phyloP scores from a whole-genome alignment of 2,888 invertebrate species.

The Ormyrus pomaceus region DNA sequence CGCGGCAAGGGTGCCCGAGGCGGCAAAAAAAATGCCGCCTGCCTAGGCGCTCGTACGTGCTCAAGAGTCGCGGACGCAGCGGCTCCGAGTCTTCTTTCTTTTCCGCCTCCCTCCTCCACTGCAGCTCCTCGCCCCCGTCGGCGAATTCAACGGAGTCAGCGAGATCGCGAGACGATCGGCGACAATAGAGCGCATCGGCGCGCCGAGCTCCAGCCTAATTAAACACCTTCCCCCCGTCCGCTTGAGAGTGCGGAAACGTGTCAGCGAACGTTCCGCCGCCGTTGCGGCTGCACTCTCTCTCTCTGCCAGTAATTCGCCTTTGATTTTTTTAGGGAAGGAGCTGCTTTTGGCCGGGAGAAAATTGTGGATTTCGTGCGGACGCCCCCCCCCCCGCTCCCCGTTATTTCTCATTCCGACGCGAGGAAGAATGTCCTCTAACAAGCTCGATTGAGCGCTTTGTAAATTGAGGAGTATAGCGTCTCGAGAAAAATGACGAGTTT shows the following conservation, averaged over 20 bases:
- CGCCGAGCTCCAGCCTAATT: slow-evolving; percentile 35
- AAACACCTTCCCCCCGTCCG: slow-evolving; percentile 18
- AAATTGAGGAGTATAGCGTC: no score
- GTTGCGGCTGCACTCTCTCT: background rate
- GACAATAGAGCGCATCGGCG: slow-evolving; percentile 35
- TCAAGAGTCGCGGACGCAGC: slow-evolving; percentile 28
- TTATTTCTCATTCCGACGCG: background rate
- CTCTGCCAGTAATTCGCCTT: background rate
- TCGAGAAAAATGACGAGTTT: no score
- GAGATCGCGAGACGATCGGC: slow-evolving; percentile 38
- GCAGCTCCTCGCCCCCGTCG: background rate
- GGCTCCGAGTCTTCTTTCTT: slow-evolving; percentile 18
- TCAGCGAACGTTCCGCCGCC: slow-evolving; percentile 16
- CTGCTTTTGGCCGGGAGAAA: background rate
- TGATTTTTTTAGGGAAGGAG: background rate
- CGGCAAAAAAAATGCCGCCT: slow-evolving; percentile 30
- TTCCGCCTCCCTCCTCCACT: background rate
- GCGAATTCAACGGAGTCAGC: slow-evolving; percentile 39
- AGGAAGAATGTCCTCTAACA: no score
- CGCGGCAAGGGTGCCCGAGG: slow-evolving; percentile 32
- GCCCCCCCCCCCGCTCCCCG: background rate
- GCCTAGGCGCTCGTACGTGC: slow-evolving; percentile 42
- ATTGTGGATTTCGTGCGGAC: background rate
- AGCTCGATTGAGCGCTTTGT: no score
- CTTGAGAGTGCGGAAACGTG: slow-evolving; percentile 36